Conservation (phyloP, 2,797 vertebrate species). For the Mus minutoides region DNA sequence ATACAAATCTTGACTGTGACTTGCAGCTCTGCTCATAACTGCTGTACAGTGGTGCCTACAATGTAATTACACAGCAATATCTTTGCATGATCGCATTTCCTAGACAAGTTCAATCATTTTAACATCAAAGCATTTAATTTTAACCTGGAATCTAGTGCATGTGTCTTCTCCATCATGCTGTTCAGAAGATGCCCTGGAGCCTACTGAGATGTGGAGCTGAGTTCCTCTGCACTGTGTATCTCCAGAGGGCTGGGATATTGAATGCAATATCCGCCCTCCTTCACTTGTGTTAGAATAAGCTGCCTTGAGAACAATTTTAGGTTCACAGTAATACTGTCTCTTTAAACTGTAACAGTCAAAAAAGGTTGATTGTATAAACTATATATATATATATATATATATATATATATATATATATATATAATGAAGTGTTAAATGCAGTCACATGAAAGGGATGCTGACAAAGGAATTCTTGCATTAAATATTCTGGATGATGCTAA, state of each 20-base stretch:
- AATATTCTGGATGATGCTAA: neutral
- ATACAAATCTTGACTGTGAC: neutral
- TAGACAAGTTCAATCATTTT: slow-evolving; percentile 54
- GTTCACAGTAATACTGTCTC: neutral
- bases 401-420: neutral
- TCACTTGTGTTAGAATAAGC: neutral
- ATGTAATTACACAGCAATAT: neutral
- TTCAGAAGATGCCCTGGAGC: slow-evolving; percentile 9
- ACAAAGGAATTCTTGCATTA: slow-evolving; percentile 5
- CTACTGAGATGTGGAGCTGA: neutral
- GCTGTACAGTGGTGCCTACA: neutral
- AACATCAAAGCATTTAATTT: slow-evolving; percentile 48
- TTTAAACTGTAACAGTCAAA: slow-evolving; percentile 45
- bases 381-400: slow-evolving; percentile 12
- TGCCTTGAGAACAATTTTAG: neutral
- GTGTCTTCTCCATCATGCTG: neutral
- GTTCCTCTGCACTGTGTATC: neutral
- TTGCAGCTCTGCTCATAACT: neutral
- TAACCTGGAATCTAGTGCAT: slow-evolving; percentile 17
- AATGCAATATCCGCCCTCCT: neutral
- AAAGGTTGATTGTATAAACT: neutral
- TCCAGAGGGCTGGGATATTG: slow-evolving; percentile 19
- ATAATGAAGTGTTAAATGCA: slow-evolving; percentile 33
- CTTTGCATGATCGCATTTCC: slow-evolving; percentile 1
- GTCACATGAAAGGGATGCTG: neutral